Conservation (phyloP, 2,113 vertebrate species). For the Seriola rivoliana region DNA sequence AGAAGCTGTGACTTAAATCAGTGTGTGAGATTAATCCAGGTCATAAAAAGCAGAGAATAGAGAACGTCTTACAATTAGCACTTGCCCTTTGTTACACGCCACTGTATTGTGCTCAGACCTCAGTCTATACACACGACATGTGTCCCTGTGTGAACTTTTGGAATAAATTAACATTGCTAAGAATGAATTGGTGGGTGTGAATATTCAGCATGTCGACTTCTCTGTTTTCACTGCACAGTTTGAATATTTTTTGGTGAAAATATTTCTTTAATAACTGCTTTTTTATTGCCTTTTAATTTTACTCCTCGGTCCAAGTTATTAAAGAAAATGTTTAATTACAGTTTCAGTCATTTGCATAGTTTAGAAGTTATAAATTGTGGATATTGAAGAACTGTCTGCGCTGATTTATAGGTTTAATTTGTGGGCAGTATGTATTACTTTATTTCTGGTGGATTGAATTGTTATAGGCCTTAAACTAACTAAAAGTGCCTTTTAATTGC, state of each 20-base stretch:
- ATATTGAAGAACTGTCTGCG: slow-evolving; percentile 50
- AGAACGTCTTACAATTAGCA: slow-evolving; percentile 56
- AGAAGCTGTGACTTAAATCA: slow-evolving; percentile 28
- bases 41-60: slow-evolving; percentile 34
- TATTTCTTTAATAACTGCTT: slow-evolving; percentile 64
- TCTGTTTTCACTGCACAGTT: slow-evolving; percentile 45
- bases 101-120: slow-evolving; percentile 55
- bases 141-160: slow-evolving; percentile 68
- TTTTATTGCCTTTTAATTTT: slow-evolving; percentile 69
- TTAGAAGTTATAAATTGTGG: slow-evolving; percentile 61
- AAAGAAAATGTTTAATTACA: slow-evolving; percentile 73
- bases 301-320: slow-evolving; percentile 52
- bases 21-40: slow-evolving; percentile 29
- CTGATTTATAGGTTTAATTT: slow-evolving; percentile 78
- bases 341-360: slow-evolving; percentile 71
- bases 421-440: slow-evolving; percentile 58
- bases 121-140: slow-evolving; percentile 53
- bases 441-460: slow-evolving; percentile 59
- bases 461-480: slow-evolving; percentile 51
- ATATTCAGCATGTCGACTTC: slow-evolving; percentile 27
- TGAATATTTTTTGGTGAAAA: slow-evolving; percentile 38
- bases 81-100: slow-evolving; percentile 44
- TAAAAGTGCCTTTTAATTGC: slow-evolving; percentile 52
- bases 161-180: slow-evolving; percentile 64
- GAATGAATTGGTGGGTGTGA: slow-evolving; percentile 36